Conservation (phyloP, 2,888 invertebrate species). For the Nomada lathburiana region DNA sequence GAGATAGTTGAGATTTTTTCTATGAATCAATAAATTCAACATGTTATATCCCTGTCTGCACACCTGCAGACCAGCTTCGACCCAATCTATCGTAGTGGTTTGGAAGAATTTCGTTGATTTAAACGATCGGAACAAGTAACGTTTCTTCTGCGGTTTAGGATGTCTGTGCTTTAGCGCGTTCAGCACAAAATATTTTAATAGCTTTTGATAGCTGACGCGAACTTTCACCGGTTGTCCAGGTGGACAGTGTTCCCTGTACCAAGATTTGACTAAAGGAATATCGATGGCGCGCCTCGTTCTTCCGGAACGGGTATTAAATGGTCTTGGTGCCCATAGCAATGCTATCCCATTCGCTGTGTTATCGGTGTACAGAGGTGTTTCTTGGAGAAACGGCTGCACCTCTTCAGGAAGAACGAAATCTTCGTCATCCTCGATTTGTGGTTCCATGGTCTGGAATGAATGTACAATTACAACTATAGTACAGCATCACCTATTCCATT, state of each 20-base stretch:
- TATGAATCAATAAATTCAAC: slow-evolving; percentile 99
- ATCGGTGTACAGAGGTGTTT: slow-evolving; percentile 98
- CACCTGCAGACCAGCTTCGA: slow-evolving; percentile 99
- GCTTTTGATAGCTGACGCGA: slow-evolving; percentile 99
- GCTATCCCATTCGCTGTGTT: slow-evolving; percentile 99
- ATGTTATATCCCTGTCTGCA: slow-evolving; percentile 99
- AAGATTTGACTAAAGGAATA: slow-evolving; percentile 98
- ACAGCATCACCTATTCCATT: too few relatives aligned
- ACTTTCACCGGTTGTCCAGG: slow-evolving; percentile 99
- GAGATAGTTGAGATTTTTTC: slow-evolving; percentile 99
- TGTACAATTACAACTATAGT: neutral
- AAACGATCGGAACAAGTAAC: slow-evolving; percentile 99
- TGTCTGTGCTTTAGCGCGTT: slow-evolving; percentile 98
- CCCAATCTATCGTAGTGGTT: slow-evolving; percentile 99
- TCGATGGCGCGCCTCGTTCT: slow-evolving; percentile 97
- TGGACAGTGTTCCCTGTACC: slow-evolving; percentile 98
- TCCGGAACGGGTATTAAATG: slow-evolving; percentile 98
- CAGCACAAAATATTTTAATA: slow-evolving; percentile 98
- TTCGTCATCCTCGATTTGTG: slow-evolving; percentile 96
- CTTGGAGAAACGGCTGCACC: slow-evolving; percentile 96
- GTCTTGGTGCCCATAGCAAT: slow-evolving; percentile 98
- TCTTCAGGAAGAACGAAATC: slow-evolving; percentile 96
- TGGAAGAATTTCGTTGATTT: slow-evolving; percentile 99
- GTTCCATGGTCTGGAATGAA: slow-evolving; percentile 88
- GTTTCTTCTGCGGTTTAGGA: slow-evolving; percentile 99